A percentile compares a stretch with the other conserved stretches of the same genome.
Evolutionary conservation across 2,797 vertebrate genomes (phyloP).

Genomic region (Mionectes olivaceus): DNA sequence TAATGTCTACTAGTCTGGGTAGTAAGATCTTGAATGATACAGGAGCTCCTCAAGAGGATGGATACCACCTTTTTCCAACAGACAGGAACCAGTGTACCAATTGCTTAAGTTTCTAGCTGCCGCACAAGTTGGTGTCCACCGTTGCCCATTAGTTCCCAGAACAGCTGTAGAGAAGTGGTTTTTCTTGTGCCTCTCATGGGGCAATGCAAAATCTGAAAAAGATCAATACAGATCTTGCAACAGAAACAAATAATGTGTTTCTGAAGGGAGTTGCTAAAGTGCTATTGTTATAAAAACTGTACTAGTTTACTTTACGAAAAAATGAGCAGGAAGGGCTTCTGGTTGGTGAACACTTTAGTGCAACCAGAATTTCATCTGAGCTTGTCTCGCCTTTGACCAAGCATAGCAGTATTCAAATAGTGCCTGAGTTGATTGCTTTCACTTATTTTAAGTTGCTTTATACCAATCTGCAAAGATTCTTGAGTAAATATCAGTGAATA

Average conservation of each 20-base stretch:
- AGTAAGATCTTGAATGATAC: neutral
- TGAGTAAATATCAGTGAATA: neutral
- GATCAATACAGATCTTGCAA: neutral
- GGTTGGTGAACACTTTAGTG: neutral
- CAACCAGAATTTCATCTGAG: neutral
- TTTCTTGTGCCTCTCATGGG: neutral
- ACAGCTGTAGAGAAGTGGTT: neutral
- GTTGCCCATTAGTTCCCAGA: neutral
- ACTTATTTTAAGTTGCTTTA: neutral
- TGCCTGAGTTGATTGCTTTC: neutral
- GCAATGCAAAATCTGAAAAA: neutral
- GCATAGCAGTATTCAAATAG: neutral
- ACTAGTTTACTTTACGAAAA: neutral
- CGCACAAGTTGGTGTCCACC: neutral
- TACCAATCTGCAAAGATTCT: neutral
- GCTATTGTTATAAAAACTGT: neutral
- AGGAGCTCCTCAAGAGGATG: neutral
- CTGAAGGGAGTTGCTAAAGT: neutral
- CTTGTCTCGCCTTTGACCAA: neutral
- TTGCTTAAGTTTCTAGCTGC: neutral
- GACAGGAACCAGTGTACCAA: neutral
- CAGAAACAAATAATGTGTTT: neutral
- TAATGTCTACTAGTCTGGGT: neutral
- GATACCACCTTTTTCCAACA: neutral
- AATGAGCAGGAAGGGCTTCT: neutral